Percentiles rank a stretch among this genome's conserved stretches.
Evolutionary conservation across 2,888 invertebrate genomes (phyloP).

Genomic region (Petrophora chlorosata): DNA sequence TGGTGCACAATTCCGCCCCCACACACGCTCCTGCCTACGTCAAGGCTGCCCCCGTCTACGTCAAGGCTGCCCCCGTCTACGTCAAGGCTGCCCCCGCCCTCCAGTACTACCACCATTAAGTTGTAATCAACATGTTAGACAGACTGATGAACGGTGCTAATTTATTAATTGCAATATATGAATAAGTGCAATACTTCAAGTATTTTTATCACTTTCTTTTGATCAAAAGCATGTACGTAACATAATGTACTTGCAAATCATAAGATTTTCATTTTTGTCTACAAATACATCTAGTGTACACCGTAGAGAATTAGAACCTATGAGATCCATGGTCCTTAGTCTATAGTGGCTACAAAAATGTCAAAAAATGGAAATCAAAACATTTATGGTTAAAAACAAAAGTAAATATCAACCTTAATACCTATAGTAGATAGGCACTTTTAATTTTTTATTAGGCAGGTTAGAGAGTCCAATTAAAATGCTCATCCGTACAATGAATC

Average conservation of each 20-base stretch:
- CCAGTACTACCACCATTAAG: conserved; percentile 62
- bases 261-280: not conserved
- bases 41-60: conserved; percentile 56
- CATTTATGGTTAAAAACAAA: no score
- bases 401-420: no score
- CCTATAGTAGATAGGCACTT: no score
- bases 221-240: no score
- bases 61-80: conserved; percentile 56
- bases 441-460: no score
- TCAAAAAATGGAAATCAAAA: no score
- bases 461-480: conserved; percentile 26
- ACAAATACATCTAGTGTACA: no score
- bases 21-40: conserved; percentile 55
- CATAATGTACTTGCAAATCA: no score
- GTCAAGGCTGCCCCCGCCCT: conserved; percentile 58
- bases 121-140: conserved; percentile 24
- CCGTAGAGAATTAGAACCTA: no score
- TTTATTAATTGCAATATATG: conserved; percentile 57
- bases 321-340: no score
- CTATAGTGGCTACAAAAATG: no score
- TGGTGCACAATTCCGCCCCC: conserved; percentile 64
- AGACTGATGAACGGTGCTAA: conserved; percentile 44
- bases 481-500: conserved; percentile 42
- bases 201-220: no score
- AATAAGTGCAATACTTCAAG: conserved; percentile 16